Evolutionary conservation across 1,140 invertebrate genomes (phyloP).

Genomic region (Drosophila guanche): DNA sequence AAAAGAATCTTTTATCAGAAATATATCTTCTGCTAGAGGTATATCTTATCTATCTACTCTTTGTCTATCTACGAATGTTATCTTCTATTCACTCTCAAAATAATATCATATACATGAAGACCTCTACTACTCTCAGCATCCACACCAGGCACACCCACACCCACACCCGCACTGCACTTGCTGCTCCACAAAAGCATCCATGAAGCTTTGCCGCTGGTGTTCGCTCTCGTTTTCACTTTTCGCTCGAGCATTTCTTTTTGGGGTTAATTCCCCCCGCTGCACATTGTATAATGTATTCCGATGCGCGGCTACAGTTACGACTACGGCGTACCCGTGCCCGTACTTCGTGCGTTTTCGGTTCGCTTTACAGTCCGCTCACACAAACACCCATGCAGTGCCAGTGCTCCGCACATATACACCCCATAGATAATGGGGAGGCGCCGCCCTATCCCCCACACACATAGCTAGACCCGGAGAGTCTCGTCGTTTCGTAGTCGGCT

Average conservation of each 20-base stretch:
- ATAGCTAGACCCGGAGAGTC: constrained; percentile 10
- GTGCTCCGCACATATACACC: constrained; percentile 8
- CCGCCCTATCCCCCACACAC: constrained; percentile 45
- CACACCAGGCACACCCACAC: neutral
- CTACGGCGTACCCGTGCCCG: constrained; percentile 15
- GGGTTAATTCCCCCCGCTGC: constrained; percentile 63
- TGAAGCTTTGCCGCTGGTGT: constrained; percentile 30
- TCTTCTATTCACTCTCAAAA: no score
- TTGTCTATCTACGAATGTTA: no score
- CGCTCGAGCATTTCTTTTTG: constrained; percentile 43
- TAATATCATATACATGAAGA: no score
- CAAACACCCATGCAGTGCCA: constrained; percentile 22
- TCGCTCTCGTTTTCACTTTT: constrained; percentile 47
- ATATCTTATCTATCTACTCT: no score
- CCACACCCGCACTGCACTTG: constrained; percentile 27
- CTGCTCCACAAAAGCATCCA: constrained; percentile 29
- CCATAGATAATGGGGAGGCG: constrained; percentile 55
- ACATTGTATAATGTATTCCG: constrained; percentile 71
- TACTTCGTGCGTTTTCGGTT: constrained; percentile 41
- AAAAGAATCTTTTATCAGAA: no score
- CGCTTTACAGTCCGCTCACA: constrained; percentile 44
- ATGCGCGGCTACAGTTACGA: no score
- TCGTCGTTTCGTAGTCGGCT: constrained; percentile 56
- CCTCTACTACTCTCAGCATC: neutral
- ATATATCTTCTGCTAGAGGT: no score